These are phyloP conservation scores for Melanitta fusca DNA, from an alignment of 2,797 vertebrate species.

Conservation along the genomic window DNA sequence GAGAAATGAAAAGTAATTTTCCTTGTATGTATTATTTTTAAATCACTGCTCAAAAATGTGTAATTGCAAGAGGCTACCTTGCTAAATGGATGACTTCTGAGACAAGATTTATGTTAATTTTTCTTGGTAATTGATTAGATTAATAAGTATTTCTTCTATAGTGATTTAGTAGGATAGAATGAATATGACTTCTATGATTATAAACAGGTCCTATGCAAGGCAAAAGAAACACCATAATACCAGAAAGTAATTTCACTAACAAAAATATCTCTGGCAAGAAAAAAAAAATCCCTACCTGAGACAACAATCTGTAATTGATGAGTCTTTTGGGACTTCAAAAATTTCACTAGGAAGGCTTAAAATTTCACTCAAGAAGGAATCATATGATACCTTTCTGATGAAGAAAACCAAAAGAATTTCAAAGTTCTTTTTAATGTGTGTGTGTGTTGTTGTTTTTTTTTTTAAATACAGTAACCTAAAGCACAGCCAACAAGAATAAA, in stretches of 20 bases:
- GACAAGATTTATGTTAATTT: not conserved
- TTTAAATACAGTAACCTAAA: not conserved
- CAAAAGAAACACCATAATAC: not conserved
- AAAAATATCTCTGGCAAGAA: not conserved
- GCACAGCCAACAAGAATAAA: not conserved
- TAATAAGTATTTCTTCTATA: not conserved
- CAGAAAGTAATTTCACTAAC: not conserved
- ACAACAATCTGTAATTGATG: not conserved
- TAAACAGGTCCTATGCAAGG: not conserved
- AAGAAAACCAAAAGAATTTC: not conserved
- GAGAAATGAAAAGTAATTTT: not conserved
- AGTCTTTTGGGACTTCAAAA: not conserved
- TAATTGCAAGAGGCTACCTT: not conserved
- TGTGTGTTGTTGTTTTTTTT: not conserved
- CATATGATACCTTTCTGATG: not conserved
- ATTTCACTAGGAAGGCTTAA: not conserved
- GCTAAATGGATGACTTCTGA: not conserved
- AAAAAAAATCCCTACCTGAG: not conserved
- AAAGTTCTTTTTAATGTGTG: not conserved
- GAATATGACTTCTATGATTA: not conserved
- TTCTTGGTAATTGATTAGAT: not conserved
- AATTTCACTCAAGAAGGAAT: not conserved
- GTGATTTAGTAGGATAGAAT: not conserved
- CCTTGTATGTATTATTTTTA: not conserved
- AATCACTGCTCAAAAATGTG: not conserved